These are phyloP conservation scores for Chromobotia macracanthus DNA, from an alignment of 2,797 vertebrate species.

Conservation along the genomic window DNA sequence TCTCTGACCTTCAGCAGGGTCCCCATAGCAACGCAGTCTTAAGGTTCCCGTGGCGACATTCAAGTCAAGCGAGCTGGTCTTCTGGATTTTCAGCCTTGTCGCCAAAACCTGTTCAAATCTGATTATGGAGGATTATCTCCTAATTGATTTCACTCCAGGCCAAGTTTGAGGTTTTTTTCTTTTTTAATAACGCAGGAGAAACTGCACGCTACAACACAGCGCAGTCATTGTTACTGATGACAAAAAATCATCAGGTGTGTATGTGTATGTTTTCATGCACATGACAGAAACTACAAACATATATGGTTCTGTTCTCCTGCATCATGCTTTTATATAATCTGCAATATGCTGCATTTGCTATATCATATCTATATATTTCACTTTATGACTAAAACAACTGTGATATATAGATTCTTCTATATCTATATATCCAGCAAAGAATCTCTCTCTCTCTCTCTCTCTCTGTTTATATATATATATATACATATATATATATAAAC, in stretches of 20 bases:
- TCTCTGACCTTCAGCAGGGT: conserved; percentile 73
- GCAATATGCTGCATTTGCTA: too few species aligned
- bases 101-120: conserved; percentile 76
- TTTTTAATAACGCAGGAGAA: conserved; percentile 53
- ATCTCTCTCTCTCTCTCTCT: too few species aligned
- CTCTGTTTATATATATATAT: too few species aligned
- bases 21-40: conserved; percentile 72
- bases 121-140: conserved; percentile 80
- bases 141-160: conserved; percentile 81
- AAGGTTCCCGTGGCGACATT: conserved; percentile 65
- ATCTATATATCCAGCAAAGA: too few species aligned
- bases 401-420: too few species aligned
- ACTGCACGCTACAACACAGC: conserved; percentile 35
- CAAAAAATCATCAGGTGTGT: background rate
- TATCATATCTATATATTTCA: too few species aligned
- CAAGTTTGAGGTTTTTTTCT: conserved; percentile 65
- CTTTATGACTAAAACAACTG: too few species aligned
- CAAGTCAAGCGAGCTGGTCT: conserved; percentile 72
- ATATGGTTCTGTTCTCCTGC: background rate
- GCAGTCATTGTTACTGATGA: conserved; percentile 26
- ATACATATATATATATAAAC: too few species aligned
- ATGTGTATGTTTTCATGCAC: background rate
- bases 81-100: conserved; percentile 60
- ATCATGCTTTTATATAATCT: too few species aligned
- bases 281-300: background rate